Conservation (phyloP, 2,888 invertebrate species). For the Heteromyza rotundicornis region DNA sequence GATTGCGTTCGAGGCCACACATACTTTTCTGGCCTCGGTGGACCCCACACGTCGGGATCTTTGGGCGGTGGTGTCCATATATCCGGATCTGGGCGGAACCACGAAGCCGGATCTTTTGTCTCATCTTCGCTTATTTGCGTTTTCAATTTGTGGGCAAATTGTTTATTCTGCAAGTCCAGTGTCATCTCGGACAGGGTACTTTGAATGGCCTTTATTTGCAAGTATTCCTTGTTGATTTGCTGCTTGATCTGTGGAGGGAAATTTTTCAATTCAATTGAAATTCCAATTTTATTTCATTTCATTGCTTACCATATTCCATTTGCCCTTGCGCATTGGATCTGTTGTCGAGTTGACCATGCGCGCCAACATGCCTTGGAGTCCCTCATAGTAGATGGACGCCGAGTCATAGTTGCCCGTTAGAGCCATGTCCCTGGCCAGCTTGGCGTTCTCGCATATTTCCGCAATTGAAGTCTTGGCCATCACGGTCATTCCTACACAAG, state of each 20-base stretch:
- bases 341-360: conserved; percentile 79
- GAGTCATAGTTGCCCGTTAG: conserved; percentile 95
- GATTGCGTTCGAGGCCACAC: too few species aligned
- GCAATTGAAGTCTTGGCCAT: conserved; percentile 86
- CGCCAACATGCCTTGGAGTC: conserved; percentile 89
- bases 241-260: conserved; percentile 75
- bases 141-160: conserved; percentile 63
- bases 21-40: conserved; percentile 80
- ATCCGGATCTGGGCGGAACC: conserved; percentile 76
- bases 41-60: conserved; percentile 88
- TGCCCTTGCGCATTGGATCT: conserved; percentile 81
- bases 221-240: conserved; percentile 87
- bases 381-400: conserved; percentile 91
- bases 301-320: conserved; percentile 83
- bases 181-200: conserved; percentile 61
- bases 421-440: conserved; percentile 93
- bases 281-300: background rate
- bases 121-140: conserved; percentile 53
- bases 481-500: conserved; percentile 70
- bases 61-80: conserved; percentile 75
- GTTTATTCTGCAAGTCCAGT: conserved; percentile 60
- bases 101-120: conserved; percentile 62
- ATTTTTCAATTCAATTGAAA: background rate
- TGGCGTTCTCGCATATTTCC: conserved; percentile 94
- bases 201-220: conserved; percentile 79